Base-by-base conservation (phyloP, 2,113 vertebrate species). In the Callionymus lyra region DNA sequence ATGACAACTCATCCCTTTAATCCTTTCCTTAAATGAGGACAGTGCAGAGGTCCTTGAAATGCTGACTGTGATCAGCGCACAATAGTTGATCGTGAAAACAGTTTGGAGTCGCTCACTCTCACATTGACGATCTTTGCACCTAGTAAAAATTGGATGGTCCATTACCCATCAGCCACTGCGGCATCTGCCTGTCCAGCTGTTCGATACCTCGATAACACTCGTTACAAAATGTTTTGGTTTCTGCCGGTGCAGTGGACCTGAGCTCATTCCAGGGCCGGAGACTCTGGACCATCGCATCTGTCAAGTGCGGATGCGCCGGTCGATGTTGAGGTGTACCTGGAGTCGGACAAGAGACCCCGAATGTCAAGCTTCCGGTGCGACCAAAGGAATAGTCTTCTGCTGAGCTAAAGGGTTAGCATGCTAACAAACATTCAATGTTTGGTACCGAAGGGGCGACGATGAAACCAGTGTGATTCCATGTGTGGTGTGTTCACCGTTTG, bases 381-480 rank as follows among this genome's bases (percentile, higher is more conserved):
- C 32, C 53, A 27, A 9, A 32, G 38, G 15, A 58, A 47, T 38
- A 42, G 6, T 35, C 49, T 38, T 14, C 59, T 10, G 45, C 36
- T 44, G 41, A 40, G 74, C 70, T 72, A 39, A 35, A 9, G 21
- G 2, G 35, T 16, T 70, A 72, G 50, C 65, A 56, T 62, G 70
- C 64, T 60, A 67, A 31, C 31, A 44, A 0, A 17, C 39, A 14
- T 15, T 11, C 4, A n/a, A 34, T 2, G 5, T 11, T 6, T 3
- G 10, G 9, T 39, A 6, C 5, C 13, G 5, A 3, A 16, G 15
- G 4, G 31, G 2, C n/a, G 10, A 36, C 1, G 6, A 21, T 27
- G 8, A 36, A 36, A 13, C 10, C 3, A 4, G 4, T 14, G 10
- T 6, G 12, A 16, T 6, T 4, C 6, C 1, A 11, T 14, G 21